Percentiles rank a stretch among this genome's conserved stretches.
Conservation (phyloP, 2,113 vertebrate species). For the Ammodytes dubius region DNA sequence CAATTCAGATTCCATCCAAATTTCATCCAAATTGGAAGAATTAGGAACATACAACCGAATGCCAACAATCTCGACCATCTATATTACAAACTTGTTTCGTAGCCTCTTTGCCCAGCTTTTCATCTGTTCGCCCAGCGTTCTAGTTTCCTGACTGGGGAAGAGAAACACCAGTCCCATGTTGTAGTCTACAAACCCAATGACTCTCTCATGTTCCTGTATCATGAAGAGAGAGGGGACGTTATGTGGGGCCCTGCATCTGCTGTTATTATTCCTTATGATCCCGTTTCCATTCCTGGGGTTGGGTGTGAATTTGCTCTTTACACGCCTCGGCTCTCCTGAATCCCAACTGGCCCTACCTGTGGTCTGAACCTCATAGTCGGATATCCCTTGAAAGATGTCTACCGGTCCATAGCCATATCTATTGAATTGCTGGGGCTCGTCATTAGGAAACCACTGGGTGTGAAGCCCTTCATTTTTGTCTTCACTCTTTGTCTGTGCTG, state of each 20-base stretch:
- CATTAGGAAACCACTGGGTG: background rate
- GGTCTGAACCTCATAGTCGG: conserved; percentile 33
- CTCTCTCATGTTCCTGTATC: conserved; percentile 3
- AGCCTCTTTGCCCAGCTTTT: background rate
- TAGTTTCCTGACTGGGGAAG: conserved; percentile 10
- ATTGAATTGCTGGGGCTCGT: background rate
- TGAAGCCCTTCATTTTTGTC: background rate
- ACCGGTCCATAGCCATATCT: conserved; percentile 6
- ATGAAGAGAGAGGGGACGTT: background rate
- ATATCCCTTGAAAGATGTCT: conserved; percentile 41
- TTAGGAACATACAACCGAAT: fast-evolving
- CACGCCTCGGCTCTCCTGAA: background rate
- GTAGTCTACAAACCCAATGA: conserved; percentile 57
- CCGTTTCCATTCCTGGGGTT: conserved; percentile 23
- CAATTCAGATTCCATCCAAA: background rate
- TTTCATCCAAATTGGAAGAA: fast-evolving
- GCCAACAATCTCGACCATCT: fast-evolving
- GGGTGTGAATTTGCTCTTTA: background rate
- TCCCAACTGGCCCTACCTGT: background rate
- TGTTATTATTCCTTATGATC: conserved; percentile 20
- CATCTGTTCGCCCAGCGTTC: too few species aligned
- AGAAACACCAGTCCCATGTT: conserved; percentile 55
- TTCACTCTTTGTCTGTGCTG: background rate
- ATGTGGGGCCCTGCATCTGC: background rate
- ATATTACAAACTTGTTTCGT: background rate